Base-by-base conservation (phyloP, 2,888 invertebrate species). In the Leptopterna dolabrata region DNA sequence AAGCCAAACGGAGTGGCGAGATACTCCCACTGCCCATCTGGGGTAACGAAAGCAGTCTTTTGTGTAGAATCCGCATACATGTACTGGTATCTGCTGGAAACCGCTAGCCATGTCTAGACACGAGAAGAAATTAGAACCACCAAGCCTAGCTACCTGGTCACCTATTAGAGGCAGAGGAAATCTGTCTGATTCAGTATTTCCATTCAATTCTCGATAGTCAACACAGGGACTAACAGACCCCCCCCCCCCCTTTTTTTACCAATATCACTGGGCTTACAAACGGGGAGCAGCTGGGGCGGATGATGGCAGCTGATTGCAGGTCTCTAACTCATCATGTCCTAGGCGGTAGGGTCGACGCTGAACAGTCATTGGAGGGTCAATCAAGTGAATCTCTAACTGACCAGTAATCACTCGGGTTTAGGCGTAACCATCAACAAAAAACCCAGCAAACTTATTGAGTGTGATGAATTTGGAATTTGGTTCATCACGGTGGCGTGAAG, bases 21-120 rank as follows among this genome's bases (percentile, higher is more conserved):
- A 63, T 80, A 87, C 19, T 87, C 73, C 2, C 55, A 88, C 16
- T 88, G 88, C 24, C 88, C n/a, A n/a, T n/a, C n/a, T n/a, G n/a
- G n/a, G n/a, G n/a, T n/a, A n/a, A n/a, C n/a, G n/a, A n/a, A n/a
- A 63, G 83, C 55, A 6, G 83, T 83, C 4, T 24, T 6, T 55
- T 83, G 76, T 4, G 76, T 41, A 7, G 83, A 83, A 29, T 83
- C 71, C 6, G 83, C 9, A 83, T n/a, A n/a, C n/a, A n/a, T 83
- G 83, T 24, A 83, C 71, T 6, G 83, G 83, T 7, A 78, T 78
- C 14, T 41, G 43, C 9, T 78, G 80, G 19, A 45, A 78, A 16
- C 80, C 80, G 41, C 43, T 70, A 16, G 63, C 63, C 83, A 70
- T 83, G 63, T 70, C 70, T 24, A 70, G n/a, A 73, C 73, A 73